Percentiles rank a stretch among this genome's conserved stretches.
These are phyloP conservation scores for Phylloscopus collybita DNA, from an alignment of 2,797 vertebrate species.

Conservation along the genomic window DNA sequence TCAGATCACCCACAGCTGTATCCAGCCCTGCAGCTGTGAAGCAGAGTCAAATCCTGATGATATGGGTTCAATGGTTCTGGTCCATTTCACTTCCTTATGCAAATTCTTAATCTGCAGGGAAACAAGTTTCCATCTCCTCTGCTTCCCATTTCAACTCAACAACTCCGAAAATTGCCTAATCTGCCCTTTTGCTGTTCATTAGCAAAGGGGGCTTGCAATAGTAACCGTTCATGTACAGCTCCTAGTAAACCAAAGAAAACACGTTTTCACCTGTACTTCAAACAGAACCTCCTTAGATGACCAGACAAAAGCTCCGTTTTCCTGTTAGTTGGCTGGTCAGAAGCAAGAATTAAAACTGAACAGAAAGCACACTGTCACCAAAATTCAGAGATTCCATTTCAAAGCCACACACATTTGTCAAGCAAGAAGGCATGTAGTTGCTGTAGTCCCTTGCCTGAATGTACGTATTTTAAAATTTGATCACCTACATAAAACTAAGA, in stretches of 20 bases:
- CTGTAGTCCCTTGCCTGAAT: background rate
- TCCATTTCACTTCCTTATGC: background rate
- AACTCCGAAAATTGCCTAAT: background rate
- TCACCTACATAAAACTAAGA: constrained; percentile 39
- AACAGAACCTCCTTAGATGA: background rate
- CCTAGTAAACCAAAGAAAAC: background rate
- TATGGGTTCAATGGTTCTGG: background rate
- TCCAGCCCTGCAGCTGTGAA: background rate
- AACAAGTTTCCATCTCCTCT: background rate
- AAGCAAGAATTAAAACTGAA: background rate
- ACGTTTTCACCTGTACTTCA: background rate
- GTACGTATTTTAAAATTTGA: constrained; percentile 35
- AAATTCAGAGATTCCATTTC: background rate
- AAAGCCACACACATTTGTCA: background rate
- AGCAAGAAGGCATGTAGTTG: background rate
- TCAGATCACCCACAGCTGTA: background rate
- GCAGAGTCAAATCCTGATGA: background rate
- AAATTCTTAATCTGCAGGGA: background rate
- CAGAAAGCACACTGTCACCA: background rate
- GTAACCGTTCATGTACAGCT: background rate
- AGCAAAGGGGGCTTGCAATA: background rate
- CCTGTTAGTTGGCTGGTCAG: background rate
- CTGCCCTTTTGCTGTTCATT: background rate
- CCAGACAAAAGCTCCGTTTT: background rate
- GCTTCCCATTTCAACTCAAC: background rate